Percentiles rank a stretch among this genome's conserved stretches.
These are phyloP conservation scores for Drosophila paulistorum DNA, from an alignment of 1,140 invertebrate species.

Conservation along the genomic window DNA sequence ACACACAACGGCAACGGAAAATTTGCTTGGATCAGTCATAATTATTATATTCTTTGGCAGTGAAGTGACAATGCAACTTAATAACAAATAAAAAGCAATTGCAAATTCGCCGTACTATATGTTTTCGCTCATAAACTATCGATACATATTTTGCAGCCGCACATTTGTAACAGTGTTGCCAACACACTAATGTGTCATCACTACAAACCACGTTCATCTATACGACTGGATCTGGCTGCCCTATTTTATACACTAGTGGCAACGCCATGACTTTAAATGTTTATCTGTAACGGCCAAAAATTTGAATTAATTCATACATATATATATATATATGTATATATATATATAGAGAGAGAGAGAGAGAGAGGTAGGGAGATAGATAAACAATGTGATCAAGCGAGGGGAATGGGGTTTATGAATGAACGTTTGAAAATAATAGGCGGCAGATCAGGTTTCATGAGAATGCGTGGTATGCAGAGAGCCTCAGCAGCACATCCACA, in stretches of 20 bases:
- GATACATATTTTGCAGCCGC: background rate
- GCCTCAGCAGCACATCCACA: conserved; percentile 17
- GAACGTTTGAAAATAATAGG: conserved; percentile 3
- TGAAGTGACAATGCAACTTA: conserved; percentile 51
- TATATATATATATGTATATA: too few relatives aligned
- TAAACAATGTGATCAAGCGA: too few relatives aligned
- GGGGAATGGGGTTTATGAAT: background rate
- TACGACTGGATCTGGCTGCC: background rate
- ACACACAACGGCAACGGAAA: conserved; percentile 97
- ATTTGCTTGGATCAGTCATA: conserved; percentile 83
- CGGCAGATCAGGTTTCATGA: conserved; percentile 16
- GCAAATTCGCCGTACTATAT: too few relatives aligned
- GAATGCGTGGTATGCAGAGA: conserved; percentile 14
- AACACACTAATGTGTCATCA: background rate
- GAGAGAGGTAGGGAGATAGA: background rate
- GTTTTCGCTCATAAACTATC: background rate
- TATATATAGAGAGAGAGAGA: too few relatives aligned
- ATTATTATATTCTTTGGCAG: conserved; percentile 59
- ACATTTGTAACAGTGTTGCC: background rate
- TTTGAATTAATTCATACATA: background rate
- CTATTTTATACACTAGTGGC: background rate
- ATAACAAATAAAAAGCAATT: conserved; percentile 1
- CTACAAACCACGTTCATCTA: background rate
- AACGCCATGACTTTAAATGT: conserved; percentile 33
- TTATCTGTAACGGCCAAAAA: conserved; percentile 1